Evolutionary conservation across 2,888 invertebrate species (phyloP), one percentile per base, ranked within the genome.

Genomic region (Toxonevra muliebris): DNA sequence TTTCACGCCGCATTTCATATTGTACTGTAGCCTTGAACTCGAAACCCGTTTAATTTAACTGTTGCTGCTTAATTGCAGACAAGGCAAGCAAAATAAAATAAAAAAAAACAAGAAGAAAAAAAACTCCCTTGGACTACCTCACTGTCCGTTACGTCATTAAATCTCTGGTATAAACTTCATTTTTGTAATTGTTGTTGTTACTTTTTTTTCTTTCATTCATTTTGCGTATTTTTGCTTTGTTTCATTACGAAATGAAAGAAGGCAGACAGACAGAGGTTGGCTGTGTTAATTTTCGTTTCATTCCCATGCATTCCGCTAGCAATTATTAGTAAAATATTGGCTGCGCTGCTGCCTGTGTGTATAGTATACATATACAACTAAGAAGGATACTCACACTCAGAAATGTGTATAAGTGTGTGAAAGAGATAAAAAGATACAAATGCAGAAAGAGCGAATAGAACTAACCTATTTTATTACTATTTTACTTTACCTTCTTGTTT

Each of bases 11-110:
- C 7, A 30, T 30, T 30, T 30, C 2, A 30, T 30, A 30, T 30
- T 30, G 30, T 30, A 30, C 30, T 30, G 30, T 57, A 74, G 80
- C 81, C 82, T 82, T 80, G 80, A 80, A 80, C 80, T 80, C 79
- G 82, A 82, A 81, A 82, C 82, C 80, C 80, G 81, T 80, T 80
- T 80, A 81, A 80, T 82, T 80, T 81, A 82, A 82, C 82, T 82
- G 82, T 57, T 66, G 61, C 55, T 79, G 79, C 79, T 80, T 79
- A 79, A 79, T 79, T 79, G 80, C 80, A 78, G 79, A 70, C 79
- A 76, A 77, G 75, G 62, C n/a, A 15, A 60, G 54, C n/a, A 50
- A 61, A 61, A 11, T 11, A n/a, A 55, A 40, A 48, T 5, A 4
- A 48, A 41, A 59, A 13, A 41, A 40, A 42, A 45, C 45, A 45